A percentile compares a stretch with the other conserved stretches of the same genome.
phyloP scores from a whole-genome alignment of 2,888 invertebrate genomes.

The Rhogogaster chlorosoma region DNA sequence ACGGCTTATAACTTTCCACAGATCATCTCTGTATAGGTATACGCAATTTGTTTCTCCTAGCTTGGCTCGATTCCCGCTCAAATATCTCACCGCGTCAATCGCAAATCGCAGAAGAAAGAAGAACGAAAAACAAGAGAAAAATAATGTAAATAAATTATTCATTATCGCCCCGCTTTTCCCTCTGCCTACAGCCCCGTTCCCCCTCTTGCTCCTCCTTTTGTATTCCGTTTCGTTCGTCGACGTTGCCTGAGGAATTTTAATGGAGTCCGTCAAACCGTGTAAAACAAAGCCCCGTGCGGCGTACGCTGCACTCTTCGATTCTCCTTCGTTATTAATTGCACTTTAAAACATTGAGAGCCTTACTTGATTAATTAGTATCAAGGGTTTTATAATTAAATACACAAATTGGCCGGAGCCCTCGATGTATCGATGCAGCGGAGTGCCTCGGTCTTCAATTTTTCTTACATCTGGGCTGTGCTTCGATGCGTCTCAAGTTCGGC shows the following conservation, averaged over 20 bases:
- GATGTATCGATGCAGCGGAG: neutral
- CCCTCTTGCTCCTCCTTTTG: slow-evolving; percentile 25
- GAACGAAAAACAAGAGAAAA: neutral
- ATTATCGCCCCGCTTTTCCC: slow-evolving; percentile 29
- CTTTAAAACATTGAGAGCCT: slow-evolving; percentile 66
- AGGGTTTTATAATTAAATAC: slow-evolving; percentile 45
- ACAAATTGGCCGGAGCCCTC: slow-evolving; percentile 26
- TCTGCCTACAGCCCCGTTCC: neutral
- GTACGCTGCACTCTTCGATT: slow-evolving; percentile 40
- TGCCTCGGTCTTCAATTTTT: neutral
- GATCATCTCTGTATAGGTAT: too few species aligned
- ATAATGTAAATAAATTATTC: slow-evolving; percentile 46
- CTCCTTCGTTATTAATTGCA: slow-evolving; percentile 70
- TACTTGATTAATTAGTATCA: slow-evolving; percentile 69
- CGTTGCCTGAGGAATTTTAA: slow-evolving; percentile 50
- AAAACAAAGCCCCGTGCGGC: slow-evolving; percentile 46
- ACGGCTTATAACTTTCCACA: too few species aligned
- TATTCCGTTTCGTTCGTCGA: slow-evolving; percentile 33
- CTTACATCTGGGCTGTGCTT: neutral
- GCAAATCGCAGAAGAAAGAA: neutral
- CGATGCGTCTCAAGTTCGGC: neutral
- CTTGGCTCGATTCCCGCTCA: slow-evolving; percentile 29
- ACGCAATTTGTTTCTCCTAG: neutral
- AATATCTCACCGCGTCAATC: slow-evolving; percentile 44
- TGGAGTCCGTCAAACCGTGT: slow-evolving; percentile 51